Conservation (phyloP, 2,888 invertebrate genomes). For the Orthosia cruda region DNA sequence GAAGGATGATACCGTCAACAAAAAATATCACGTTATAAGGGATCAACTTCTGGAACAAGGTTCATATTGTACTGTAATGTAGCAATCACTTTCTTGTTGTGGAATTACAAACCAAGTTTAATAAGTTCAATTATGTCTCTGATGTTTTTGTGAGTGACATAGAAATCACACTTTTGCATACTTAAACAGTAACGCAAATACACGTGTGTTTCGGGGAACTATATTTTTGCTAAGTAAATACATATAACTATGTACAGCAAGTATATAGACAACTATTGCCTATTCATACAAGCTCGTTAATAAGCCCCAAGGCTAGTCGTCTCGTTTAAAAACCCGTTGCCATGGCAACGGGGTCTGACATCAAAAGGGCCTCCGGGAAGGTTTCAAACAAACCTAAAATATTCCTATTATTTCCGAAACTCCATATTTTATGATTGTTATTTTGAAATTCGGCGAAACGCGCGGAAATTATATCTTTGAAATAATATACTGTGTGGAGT, state of each 20-base stretch:
- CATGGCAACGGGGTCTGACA: constrained; percentile 39
- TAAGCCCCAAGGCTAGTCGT: constrained; percentile 18
- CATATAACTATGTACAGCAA: background rate
- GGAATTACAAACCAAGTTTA: background rate
- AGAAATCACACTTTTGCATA: background rate
- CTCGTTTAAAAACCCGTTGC: constrained; percentile 46
- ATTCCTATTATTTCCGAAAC: constrained; percentile 46
- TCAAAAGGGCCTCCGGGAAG: constrained; percentile 48
- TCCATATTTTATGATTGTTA: constrained; percentile 45
- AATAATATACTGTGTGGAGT: constrained; percentile 18
- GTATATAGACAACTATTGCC: constrained; percentile 9
- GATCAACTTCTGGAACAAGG: background rate
- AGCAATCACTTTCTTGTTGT: background rate
- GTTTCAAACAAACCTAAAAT: constrained; percentile 47
- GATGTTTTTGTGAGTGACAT: background rate
- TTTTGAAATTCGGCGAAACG: constrained; percentile 43
- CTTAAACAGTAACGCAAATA: background rate
- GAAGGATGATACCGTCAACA: too few species aligned
- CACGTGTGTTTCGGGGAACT: too few species aligned
- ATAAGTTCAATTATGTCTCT: background rate
- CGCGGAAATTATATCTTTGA: constrained; percentile 25
- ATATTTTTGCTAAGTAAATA: background rate
- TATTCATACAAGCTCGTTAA: constrained; percentile 35
- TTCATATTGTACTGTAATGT: background rate
- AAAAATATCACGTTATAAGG: too few species aligned